These are phyloP conservation scores for Parazoanthus swiftii DNA, from an alignment of 92 coral and sea anemone genomes.

Conservation along the genomic window DNA sequence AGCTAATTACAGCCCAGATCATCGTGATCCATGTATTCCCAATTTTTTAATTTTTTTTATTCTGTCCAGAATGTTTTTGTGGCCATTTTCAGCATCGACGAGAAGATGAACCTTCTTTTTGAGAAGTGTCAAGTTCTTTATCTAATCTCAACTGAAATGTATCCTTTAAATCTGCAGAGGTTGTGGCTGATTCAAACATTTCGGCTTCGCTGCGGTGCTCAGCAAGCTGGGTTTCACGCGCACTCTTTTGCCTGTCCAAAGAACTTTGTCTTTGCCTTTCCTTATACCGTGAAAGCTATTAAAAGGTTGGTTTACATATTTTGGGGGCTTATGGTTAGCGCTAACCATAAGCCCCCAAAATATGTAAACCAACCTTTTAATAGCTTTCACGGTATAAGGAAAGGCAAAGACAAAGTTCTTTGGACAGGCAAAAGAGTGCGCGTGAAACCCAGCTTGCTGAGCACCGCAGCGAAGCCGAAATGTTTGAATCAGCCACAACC, in stretches of 20 bases:
- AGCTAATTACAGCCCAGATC: no score
- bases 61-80: background rate
- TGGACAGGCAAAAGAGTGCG: constrained; percentile 32
- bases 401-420: constrained; percentile 25
- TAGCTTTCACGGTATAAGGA: constrained; percentile 8
- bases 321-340: no score
- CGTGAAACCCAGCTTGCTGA: constrained; percentile 4
- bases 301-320: no score
- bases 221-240: background rate
- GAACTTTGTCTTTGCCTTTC: constrained; percentile 27
- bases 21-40: no score
- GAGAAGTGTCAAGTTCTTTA: constrained; percentile 38
- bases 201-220: constrained; percentile 13
- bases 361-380: no score
- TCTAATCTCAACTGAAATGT: constrained; percentile 21
- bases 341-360: no score
- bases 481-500: constrained; percentile 11
- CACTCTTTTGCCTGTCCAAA: constrained; percentile 28
- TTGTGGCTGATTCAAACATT: background rate
- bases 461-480: background rate
- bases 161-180: background rate
- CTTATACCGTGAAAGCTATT: constrained; percentile 11
- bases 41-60: no score
- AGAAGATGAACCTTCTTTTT: constrained; percentile 39
- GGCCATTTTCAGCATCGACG: constrained; percentile 39